Evolutionary conservation across 2,888 invertebrate genomes (phyloP), one percentile per base, ranked within the genome.

Genomic region (Agrotis segetum): DNA sequence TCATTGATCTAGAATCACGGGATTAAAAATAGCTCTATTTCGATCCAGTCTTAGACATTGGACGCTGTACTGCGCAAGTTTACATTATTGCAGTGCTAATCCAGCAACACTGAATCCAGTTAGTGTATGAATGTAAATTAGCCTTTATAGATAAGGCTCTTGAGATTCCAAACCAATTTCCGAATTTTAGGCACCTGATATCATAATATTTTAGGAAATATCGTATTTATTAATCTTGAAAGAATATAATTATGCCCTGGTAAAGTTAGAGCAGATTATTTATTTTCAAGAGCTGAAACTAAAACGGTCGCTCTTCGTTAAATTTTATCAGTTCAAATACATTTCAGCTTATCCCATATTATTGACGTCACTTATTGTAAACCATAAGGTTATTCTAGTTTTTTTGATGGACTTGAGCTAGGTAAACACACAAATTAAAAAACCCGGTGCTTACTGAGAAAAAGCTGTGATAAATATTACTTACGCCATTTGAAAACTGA

Each of bases 401-500:
- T 40, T 40, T 24, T 17, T 4, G 24, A 53, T 17, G 4, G 29
- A 55, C 3, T 24, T 3, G 29, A 55, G 17, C 24, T 9, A 29
- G 55, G 17, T 16, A 53, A 24, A 16, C 1, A n/a, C 24, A 53
- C 53, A 9, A 5, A 1, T 1, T 53, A 53, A 53, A 53, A 7
- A 16, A 24, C 17, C 9, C 17, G 9, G 0, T 24, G 3, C 53
- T 17, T n/a, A 29, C 34, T 34, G n/a, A 13, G 5, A 19, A 63
- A 50, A 69, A 70, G 40, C 40, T 47, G n/a, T 17, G 14, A 21
- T 4, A 24, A 58, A 14, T 19, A 34, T 46, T 19, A 5, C 34
- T 53, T 67, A 60, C 49, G 59, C 17, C 62, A 62, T 67, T 71
- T 53, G 6, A 50, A 50, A 40, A 52, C 34, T 16, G 40, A 2